phyloP scores from a whole-genome alignment of 2,888 invertebrate genomes.

The Cancer borealis region DNA sequence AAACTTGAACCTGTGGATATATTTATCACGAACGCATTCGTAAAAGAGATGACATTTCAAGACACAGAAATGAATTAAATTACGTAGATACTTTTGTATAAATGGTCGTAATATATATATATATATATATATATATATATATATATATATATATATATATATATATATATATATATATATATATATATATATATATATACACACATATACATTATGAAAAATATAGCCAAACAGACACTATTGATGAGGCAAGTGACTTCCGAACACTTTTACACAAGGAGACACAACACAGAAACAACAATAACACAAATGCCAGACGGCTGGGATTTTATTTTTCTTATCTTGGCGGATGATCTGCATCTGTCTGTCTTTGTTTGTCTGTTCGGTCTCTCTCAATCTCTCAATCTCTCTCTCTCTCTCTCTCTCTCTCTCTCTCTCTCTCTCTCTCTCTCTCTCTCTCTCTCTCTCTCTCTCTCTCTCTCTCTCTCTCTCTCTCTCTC shows the following conservation, averaged over 20 bases:
- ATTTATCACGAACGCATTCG: neutral
- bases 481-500: conserved; percentile 32
- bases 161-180: neutral
- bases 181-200: neutral
- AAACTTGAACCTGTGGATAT: neutral
- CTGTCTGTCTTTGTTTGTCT: conserved; percentile 20
- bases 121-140: neutral
- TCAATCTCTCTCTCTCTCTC: conserved; percentile 20
- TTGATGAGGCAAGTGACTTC: neutral
- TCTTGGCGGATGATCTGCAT: neutral
- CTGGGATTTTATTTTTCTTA: neutral
- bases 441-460: conserved; percentile 30
- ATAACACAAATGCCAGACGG: neutral
- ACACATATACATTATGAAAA: neutral
- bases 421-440: neutral
- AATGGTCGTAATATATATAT: neutral
- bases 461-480: conserved; percentile 32
- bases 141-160: neutral
- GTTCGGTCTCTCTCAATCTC: neutral
- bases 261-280: neutral
- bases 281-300: neutral
- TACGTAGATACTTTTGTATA: neutral
- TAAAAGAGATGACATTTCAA: neutral
- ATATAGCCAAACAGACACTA: neutral
- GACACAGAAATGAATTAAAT: neutral